Evolutionary conservation across 2,797 vertebrate genomes (phyloP), one percentile per base, ranked within the genome.

Genomic region (Corythornis leucogaster): DNA sequence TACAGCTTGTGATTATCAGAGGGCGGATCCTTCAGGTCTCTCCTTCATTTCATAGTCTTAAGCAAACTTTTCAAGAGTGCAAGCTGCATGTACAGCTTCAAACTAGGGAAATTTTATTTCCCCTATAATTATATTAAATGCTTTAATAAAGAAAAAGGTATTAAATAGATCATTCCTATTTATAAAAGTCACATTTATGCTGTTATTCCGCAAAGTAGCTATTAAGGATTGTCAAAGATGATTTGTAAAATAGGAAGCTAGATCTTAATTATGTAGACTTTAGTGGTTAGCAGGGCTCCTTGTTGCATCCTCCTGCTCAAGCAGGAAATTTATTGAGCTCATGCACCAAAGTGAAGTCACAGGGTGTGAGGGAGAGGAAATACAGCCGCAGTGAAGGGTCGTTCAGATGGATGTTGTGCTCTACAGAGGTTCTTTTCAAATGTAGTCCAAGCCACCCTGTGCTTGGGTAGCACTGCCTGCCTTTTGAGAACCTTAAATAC

Each of bases 161-260:
- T 53, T 64, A 73, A 87, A 62, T 68, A 8, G 20, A 58, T 82
- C 2, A 8, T 69, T 87, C 50, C 54, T 85, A n/a, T 87, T 94
- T 89, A 74, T 73, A 85, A 78, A 79, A 87, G 45, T 83, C 66
- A 35, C 87, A 75, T 85, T 78, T 92, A 48, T 55, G 62, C n/a
- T 90, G 77, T 88, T 75, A 78, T 68, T 89, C 83, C 59, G 64
- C 79, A 77, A 85, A 87, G 68, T 75, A 85, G 90, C 80, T 92
- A 15, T 63, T 83, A 82, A 84, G 66, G 73, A n/a, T 75, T 89
- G 85, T 89, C 81, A 85, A 55, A 85, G 70, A 63, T 66, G 40
- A 77, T 90, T 70, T 92, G 73, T 66, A 55, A 85, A 93, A 66
- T 22, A 66, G 76, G 84, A 90, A 69, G 55, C 28, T 30, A 35